Evolutionary conservation across 1,140 invertebrate species (phyloP), one percentile per base, ranked within the genome.

Genomic region (Trichoplusia ni): DNA sequence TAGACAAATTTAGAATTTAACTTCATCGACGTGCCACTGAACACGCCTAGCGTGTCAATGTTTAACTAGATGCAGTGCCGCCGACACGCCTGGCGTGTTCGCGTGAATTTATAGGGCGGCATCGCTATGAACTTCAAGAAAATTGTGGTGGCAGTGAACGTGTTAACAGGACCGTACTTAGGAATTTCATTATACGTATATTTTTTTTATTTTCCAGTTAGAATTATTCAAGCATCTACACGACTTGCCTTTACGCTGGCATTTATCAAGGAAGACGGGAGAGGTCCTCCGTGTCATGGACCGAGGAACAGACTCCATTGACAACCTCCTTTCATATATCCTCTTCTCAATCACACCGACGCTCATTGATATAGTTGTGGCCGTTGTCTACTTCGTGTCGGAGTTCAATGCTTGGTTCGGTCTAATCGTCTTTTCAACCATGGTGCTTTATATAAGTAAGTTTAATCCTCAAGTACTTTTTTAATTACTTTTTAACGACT

Each of bases 261-360:
- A 99, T 91, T 87, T 99, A 21, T 92, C 93, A 5, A 92, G 98
- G 19, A 99, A 99, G 92, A 99, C 98, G 1, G 98, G 98, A 9
- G 98, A 99, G 92, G 97, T 99, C 9, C 89, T 99, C 0, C 91
- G 97, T 56, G 94, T 99, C 0, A 98, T 99, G 95, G 98, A 99
- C 90, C 92, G 98, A 68, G 98, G 98, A 40, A 99, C 98, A 2
- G 97, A 97, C 69, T 98, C 97, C 11, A 97, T 99, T 67, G 97
- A 98, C 84, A 98, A 96, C 88, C 91, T 99, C 4, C 92, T 99
- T 0, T 97, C 95, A 79, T 98, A 96, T 73, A 95, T 97, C 75
- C 84, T 97, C 7, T 97, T 97, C 79, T 95, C 94, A 1, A 98
- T 99, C 69, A 81, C 95, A 0, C 98, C 98, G 3, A 99, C 98